phyloP scores from a whole-genome alignment of 1,140 invertebrate species.

The Bombus haemorrhoidalis region DNA sequence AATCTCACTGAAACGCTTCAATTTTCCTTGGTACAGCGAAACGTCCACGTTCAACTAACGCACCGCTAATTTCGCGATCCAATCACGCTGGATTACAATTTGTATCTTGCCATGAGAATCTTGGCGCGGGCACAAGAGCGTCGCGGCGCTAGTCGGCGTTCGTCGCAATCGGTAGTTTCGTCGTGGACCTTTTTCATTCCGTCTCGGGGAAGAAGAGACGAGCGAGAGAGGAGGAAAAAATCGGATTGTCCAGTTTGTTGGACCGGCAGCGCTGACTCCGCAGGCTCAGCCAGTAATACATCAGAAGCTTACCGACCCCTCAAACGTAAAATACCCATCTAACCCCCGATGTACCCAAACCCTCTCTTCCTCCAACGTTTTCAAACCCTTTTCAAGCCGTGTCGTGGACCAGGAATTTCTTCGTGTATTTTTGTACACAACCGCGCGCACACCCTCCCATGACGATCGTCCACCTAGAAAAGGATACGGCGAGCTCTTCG shows the following conservation, averaged over 20 bases:
- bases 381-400: not conserved
- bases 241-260: slow-evolving; percentile 67
- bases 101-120: slow-evolving; percentile 34
- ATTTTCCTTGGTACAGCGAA: not conserved
- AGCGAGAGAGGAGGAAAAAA: slow-evolving; percentile 18
- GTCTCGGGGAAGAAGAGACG: too few relatives aligned
- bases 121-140: slow-evolving; percentile 20
- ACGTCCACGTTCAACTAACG: slow-evolving; percentile 20
- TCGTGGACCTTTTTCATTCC: slow-evolving; percentile 7
- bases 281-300: slow-evolving; percentile 75
- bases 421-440: slow-evolving; percentile 49
- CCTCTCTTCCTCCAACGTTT: not conserved
- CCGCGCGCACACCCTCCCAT: not conserved
- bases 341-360: slow-evolving; percentile 38
- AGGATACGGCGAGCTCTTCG: not conserved
- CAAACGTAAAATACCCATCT: slow-evolving; percentile 74
- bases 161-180: not conserved
- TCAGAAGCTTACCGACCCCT: slow-evolving; percentile 73
- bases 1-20: not conserved
- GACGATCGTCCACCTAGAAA: not conserved
- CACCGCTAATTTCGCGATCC: slow-evolving; percentile 54
- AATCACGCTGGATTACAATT: slow-evolving; percentile 64
- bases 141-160: not conserved
- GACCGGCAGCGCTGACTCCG: slow-evolving; percentile 73
- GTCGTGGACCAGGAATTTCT: slow-evolving; percentile 12